Conservation (phyloP, 2,797 vertebrate species). For the Miichthys miiuy region DNA sequence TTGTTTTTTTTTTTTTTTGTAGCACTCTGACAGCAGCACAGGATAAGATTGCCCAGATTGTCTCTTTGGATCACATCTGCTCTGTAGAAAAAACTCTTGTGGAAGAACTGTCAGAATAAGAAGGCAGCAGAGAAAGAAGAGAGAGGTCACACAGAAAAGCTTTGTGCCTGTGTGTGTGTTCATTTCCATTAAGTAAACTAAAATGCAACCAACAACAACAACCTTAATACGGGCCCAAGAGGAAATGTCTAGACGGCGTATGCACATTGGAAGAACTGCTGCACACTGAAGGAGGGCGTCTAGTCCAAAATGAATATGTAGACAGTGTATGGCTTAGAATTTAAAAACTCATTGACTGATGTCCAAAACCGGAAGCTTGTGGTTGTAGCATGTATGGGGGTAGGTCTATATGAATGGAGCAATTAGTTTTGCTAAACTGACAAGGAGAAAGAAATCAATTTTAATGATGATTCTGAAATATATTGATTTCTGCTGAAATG, state of each 20-base stretch:
- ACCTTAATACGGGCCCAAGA: constrained; percentile 6
- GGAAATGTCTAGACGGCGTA: constrained; percentile 11
- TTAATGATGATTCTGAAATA: background rate
- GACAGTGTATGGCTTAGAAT: background rate
- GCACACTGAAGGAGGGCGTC: background rate
- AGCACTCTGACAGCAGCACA: constrained; percentile 46
- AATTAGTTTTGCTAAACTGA: background rate
- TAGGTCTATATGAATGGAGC: background rate
- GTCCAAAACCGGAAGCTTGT: constrained; percentile 6
- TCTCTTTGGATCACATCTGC: constrained; percentile 67
- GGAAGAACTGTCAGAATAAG: constrained; percentile 49
- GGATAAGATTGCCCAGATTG: constrained; percentile 42
- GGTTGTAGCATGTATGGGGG: constrained; percentile 2
- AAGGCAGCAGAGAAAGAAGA: constrained; percentile 21
- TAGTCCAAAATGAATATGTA: background rate
- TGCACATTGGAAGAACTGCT: background rate
- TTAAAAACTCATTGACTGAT: background rate
- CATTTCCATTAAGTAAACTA: constrained; percentile 14
- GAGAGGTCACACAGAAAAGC: constrained; percentile 21
- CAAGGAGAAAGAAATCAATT: constrained; percentile 7
- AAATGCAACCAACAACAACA: constrained; percentile 26
- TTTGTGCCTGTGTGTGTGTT: constrained; percentile 22
- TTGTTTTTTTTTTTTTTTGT: background rate
- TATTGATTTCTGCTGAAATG: constrained; percentile 17
- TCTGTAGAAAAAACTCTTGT: constrained; percentile 58